Base-by-base conservation (phyloP, 2,797 vertebrate species). In the Mormyrus proboscirostris region DNA sequence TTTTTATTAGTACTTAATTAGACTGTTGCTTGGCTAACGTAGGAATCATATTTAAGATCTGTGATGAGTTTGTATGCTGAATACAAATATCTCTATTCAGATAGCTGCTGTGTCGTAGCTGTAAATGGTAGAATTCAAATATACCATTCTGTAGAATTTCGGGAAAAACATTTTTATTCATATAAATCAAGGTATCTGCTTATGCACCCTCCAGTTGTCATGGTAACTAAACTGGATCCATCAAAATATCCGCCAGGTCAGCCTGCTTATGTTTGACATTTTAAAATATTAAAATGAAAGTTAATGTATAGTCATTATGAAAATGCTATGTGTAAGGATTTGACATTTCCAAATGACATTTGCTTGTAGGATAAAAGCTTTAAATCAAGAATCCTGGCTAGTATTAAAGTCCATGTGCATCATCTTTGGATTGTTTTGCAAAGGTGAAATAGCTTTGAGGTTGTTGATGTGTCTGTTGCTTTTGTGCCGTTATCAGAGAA, bases 311-410 rank as follows among this genome's bases (percentile, higher is more conserved):
- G 76, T 82, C 76, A 44, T 82, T 82, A n/a, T 82, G 41, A 41
- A 44, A 82, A 9, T 82, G 76, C 38, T 82, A 47, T 41, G 7
- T 44, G 76, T 82, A 82, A 82, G 76, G 38, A 47, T 19, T 82
- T 82, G 76, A 47, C 76, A 82, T 82, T 82, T 82, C 9, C 38
- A 44, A n/a, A 19, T 82, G 76, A 47, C 76, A 47, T 82, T 82
- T 82, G 76, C 41, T 47, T 82, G 76, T 16, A 82, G 76, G 38
- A 82, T 82, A 82, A 82, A 82, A 82, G 76, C 76, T 82, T 82
- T 82, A 82, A 47, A 44, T 16, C 38, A 19, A 82, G 73, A 44
- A 79, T 79, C 33, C 14, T 7, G 16, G 41, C 76, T 47, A 3
- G 38, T 82, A 82, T 82, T 44, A 47, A 82, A 82, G 38, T 82